Conservation (phyloP, 2,888 invertebrate genomes). For the Athalia rosae region DNA sequence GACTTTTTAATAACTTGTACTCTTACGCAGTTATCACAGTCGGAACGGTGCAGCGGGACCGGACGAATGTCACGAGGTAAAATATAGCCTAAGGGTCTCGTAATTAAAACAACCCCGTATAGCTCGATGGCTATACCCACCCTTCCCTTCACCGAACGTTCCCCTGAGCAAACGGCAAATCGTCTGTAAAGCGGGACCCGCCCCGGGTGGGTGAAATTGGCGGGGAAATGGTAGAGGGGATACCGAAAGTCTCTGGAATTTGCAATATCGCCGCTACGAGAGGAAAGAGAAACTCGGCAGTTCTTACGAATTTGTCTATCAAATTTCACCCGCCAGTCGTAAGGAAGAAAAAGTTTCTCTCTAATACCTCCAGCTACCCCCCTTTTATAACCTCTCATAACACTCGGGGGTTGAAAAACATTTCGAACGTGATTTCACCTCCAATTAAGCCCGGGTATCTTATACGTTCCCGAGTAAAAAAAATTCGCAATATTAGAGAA, state of each 20-base stretch:
- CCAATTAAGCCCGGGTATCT: not conserved
- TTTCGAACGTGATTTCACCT: not conserved
- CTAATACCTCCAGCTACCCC: not conserved
- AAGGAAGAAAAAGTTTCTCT: not conserved
- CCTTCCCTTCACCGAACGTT: not conserved
- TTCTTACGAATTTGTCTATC: constrained; percentile 1
- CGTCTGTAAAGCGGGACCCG: constrained; percentile 36
- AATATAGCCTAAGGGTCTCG: constrained; percentile 34
- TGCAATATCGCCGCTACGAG: constrained; percentile 23
- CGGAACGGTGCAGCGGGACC: not conserved
- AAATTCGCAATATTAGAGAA: too few species aligned
- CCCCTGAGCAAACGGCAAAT: constrained; percentile 26
- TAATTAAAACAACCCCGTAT: constrained; percentile 45
- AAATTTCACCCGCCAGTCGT: not conserved
- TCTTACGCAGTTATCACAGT: too few species aligned
- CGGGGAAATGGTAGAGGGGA: constrained; percentile 6
- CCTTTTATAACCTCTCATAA: not conserved
- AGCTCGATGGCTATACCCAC: constrained; percentile 25
- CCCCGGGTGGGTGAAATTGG: not conserved
- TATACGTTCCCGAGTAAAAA: too few species aligned
- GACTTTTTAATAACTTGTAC: constrained; percentile 13
- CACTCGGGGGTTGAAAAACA: not conserved
- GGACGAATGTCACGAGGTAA: constrained; percentile 35
- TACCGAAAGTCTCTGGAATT: constrained; percentile 38
- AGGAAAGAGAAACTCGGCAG: constrained; percentile 1